These are phyloP conservation scores for Epinephelus coioides DNA, from an alignment of 2,797 vertebrate genomes.

Conservation along the genomic window DNA sequence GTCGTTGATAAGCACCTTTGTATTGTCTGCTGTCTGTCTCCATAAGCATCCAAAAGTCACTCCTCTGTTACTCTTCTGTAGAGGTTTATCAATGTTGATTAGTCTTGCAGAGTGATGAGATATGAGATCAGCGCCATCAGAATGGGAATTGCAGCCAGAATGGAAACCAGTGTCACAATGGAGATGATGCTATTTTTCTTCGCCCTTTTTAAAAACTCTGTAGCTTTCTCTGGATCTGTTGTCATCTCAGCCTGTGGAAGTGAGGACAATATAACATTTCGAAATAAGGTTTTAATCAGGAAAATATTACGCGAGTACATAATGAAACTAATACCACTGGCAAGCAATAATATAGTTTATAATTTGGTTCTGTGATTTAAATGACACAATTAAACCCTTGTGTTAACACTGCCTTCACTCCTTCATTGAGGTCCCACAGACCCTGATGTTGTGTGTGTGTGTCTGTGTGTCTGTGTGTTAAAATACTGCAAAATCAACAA, in stretches of 20 bases:
- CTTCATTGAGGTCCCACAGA: no score
- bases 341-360: background rate
- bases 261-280: background rate
- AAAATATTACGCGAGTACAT: accelerated
- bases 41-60: background rate
- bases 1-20: background rate
- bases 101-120: conserved; percentile 83
- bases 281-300: background rate
- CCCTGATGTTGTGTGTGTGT: no score
- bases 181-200: conserved; percentile 76
- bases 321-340: background rate
- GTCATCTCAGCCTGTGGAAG: conserved; percentile 79
- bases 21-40: background rate
- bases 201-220: conserved; percentile 62
- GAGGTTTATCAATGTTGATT: conserved; percentile 37
- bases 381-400: no score
- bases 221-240: background rate
- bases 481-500: no score
- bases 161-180: conserved; percentile 69
- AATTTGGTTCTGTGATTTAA: background rate
- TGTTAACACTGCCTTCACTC: no score
- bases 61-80: background rate
- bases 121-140: conserved; percentile 84
- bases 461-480: no score
- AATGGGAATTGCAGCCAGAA: conserved; percentile 66